Evolutionary conservation across 1,140 invertebrate species (phyloP).

Genomic region (Mya arenaria): DNA sequence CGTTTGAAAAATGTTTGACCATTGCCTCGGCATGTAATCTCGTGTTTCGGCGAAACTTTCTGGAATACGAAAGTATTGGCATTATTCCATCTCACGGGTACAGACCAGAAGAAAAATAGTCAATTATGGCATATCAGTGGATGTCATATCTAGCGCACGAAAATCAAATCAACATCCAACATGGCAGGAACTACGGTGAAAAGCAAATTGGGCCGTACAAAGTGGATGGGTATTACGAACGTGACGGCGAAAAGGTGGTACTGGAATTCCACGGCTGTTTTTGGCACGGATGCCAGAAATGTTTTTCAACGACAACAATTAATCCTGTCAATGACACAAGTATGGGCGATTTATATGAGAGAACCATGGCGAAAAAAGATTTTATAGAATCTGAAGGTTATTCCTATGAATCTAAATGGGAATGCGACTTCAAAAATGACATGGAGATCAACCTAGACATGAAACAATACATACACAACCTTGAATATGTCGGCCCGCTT

Average conservation of each 20-base stretch:
- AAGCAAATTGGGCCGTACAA: background rate
- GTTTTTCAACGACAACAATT: constrained; percentile 2
- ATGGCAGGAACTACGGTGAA: constrained; percentile 17
- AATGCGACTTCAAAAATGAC: background rate
- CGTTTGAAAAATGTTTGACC: background rate
- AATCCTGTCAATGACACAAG: background rate
- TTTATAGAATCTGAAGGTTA: background rate
- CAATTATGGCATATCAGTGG: background rate
- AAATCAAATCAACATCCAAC: constrained; percentile 9
- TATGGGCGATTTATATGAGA: constrained; percentile 41
- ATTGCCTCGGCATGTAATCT: constrained; percentile 11
- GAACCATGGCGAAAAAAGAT: background rate
- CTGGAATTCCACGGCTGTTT: constrained; percentile 56
- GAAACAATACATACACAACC: background rate
- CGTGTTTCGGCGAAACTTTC: constrained; percentile 25
- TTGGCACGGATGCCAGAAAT: constrained; percentile 58
- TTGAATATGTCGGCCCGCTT: background rate
- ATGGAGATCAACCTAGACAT: background rate
- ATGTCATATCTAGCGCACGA: background rate
- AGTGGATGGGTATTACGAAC: constrained; percentile 20
- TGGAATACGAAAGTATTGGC: background rate
- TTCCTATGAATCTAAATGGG: constrained; percentile 1
- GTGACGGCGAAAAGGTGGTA: background rate
- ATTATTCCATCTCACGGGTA: constrained; percentile 18
- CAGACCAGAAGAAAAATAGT: background rate